Evolutionary conservation across 2,113 vertebrate species (phyloP), one percentile per base, ranked within the genome.

Genomic region (Eira barbara): DNA sequence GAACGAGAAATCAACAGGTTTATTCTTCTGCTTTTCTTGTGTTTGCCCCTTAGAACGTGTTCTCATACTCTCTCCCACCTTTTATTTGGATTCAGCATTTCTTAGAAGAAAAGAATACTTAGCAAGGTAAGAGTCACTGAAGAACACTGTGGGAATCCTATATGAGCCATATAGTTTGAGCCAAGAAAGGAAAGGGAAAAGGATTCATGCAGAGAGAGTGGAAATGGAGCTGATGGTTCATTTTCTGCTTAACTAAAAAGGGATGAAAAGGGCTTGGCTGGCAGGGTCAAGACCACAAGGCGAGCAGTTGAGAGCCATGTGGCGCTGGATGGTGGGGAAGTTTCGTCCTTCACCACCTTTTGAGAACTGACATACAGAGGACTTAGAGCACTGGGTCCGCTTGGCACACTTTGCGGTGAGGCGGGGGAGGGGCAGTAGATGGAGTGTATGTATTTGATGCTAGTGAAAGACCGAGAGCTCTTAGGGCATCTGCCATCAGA

Each of bases 171-270:
- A 95, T 95, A 94, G 95, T 98, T 98, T 97, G 98, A 98, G 98
- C 97, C 98, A 98, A 94, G 98, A 93, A 97, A 97, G 98, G 96
- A 98, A 98, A 98, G 98, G 98, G 95, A 98, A 98, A 94, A 94
- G 97, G 97, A 97, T 39, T 98, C 97, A 31, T 92, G 97, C 97
- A 89, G 98, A 97, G 98, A 98, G 95, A 97, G 98, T 97, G 95
- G 97, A 97, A 97, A 97, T 93, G 96, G 96, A 98, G 93, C 96
- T 57, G 49, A 89, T 95, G 89, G 87, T 86, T 95, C 90, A 57
- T 97, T 96, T 96, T 93, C 71, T 71, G 78, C 94, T 97, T 97
- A 98, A 96, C 84, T 55, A 15, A 79, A 74, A 93, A 34, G 84
- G 61, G 83, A 52, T 4, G 86, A 34, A 73, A 67, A 57, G 82